These are phyloP conservation scores for Acromyrmex charruanus DNA, from an alignment of 1,140 invertebrate genomes.

Conservation along the genomic window DNA sequence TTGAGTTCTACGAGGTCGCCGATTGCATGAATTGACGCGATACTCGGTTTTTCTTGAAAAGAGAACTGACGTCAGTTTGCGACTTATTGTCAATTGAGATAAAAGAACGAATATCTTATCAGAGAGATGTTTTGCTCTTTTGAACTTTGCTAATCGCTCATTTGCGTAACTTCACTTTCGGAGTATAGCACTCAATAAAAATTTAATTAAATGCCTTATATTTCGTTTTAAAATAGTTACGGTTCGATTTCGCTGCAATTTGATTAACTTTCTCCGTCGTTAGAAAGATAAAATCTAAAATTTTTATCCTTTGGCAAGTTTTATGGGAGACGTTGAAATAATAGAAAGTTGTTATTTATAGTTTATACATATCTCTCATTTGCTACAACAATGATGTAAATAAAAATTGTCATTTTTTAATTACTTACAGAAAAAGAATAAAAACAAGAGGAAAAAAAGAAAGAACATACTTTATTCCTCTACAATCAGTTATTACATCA, in stretches of 20 bases:
- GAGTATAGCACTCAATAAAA: not conserved
- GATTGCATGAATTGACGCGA: not conserved
- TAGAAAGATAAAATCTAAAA: not conserved
- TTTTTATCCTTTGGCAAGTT: not conserved
- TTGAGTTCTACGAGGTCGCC: constrained; percentile 3
- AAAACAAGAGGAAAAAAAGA: too few species aligned
- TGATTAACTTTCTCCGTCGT: not conserved
- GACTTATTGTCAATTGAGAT: not conserved
- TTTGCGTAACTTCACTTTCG: not conserved
- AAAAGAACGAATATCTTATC: not conserved
- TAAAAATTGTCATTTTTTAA: too few species aligned
- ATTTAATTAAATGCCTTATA: not conserved
- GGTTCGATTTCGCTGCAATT: not conserved
- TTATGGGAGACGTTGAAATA: not conserved
- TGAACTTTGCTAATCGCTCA: not conserved
- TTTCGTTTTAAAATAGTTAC: not conserved
- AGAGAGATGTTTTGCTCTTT: not conserved
- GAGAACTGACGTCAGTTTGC: not conserved
- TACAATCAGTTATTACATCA: too few species aligned
- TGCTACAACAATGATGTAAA: too few species aligned
- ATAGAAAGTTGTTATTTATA: not conserved
- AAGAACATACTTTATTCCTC: too few species aligned
- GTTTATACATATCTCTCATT: not conserved
- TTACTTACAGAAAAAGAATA: too few species aligned
- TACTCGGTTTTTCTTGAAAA: not conserved